Percentiles rank a stretch among this genome's conserved stretches.
Evolutionary conservation across 2,113 vertebrate genomes (phyloP).

Genomic region (Cyrtonyx montezumae): DNA sequence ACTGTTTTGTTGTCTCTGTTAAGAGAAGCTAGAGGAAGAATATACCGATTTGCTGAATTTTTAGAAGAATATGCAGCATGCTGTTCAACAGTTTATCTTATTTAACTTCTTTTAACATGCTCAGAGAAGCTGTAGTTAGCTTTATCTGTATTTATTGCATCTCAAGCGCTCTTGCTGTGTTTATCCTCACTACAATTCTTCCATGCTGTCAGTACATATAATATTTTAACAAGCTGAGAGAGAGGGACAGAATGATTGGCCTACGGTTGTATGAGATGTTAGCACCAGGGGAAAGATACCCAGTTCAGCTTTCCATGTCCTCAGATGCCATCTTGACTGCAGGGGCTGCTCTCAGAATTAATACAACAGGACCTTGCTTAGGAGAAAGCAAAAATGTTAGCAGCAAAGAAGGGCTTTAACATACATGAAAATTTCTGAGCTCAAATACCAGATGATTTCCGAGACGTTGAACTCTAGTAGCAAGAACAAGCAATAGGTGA

Average conservation of each 20-base stretch:
- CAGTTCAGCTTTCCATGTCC: neutral
- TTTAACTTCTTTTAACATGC: neutral
- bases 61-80: fast-evolving
- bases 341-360: neutral
- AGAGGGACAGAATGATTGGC: neutral
- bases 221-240: neutral
- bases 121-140: neutral
- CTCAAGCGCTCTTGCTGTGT: fast-evolving
- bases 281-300: neutral
- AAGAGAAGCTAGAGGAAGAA: neutral
- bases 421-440: neutral
- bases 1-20: neutral
- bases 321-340: neutral
- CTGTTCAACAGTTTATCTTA: neutral
- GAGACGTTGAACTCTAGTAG: neutral
- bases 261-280: neutral
- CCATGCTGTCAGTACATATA: neutral
- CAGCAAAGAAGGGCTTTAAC: neutral
- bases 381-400: neutral
- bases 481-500: neutral
- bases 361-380: fast-evolving
- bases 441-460: neutral
- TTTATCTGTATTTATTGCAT: neutral
- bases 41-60: neutral
- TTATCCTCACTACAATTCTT: neutral